A percentile compares a stretch with the other conserved stretches of the same genome.
These are phyloP conservation scores for Dolichallabes microphthalmus DNA, from an alignment of 2,113 vertebrate genomes.

Conservation along the genomic window DNA sequence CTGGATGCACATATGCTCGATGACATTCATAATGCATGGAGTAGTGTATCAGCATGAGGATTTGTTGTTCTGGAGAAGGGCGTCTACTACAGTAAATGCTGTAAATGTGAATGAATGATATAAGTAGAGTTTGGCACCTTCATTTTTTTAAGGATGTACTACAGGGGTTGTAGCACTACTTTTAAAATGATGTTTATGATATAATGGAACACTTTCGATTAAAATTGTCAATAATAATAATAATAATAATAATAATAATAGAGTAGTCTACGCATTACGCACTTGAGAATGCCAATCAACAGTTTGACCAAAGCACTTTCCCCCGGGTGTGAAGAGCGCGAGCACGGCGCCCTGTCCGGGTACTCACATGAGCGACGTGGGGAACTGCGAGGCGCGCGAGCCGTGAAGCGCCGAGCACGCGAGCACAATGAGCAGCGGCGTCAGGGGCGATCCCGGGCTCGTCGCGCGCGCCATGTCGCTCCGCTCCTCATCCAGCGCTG, in stretches of 20 bases:
- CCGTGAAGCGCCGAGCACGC: slow-evolving; percentile 66
- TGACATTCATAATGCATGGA: background rate
- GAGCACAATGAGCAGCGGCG: slow-evolving; percentile 78
- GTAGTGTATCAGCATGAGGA: background rate
- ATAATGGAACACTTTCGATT: background rate
- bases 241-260: background rate
- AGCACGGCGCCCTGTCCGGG: background rate
- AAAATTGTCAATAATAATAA: background rate
- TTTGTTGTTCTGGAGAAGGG: slow-evolving; percentile 1
- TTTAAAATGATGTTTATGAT: background rate
- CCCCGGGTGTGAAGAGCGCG: background rate
- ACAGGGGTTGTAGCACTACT: background rate
- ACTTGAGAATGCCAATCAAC: background rate
- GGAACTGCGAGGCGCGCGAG: slow-evolving; percentile 83
- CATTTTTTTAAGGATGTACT: background rate
- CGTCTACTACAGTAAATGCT: background rate
- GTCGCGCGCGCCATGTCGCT: slow-evolving; percentile 41
- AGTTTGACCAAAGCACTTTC: slow-evolving; percentile 8
- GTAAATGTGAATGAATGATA: background rate
- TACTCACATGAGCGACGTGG: slow-evolving; percentile 88
- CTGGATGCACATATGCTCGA: background rate
- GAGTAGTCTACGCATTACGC: background rate
- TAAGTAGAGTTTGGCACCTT: background rate
- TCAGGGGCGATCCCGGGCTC: slow-evolving; percentile 48
- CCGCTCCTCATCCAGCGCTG: slow-evolving; percentile 30